phyloP scores from a whole-genome alignment of 92 coral and sea anemone species.

The Palythoa grandis region DNA sequence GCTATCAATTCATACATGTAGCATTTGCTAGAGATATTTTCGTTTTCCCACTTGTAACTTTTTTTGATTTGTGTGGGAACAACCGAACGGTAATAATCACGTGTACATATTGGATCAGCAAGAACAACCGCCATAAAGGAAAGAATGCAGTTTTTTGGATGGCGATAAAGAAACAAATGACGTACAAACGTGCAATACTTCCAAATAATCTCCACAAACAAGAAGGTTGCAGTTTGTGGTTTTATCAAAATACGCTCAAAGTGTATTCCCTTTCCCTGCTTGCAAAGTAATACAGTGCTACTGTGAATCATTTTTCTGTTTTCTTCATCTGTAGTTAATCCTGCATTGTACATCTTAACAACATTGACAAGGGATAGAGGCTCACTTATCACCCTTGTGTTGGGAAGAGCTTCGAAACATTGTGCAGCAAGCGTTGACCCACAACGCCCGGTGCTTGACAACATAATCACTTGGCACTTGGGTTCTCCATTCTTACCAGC shows the following conservation, averaged over 20 bases:
- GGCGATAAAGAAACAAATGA: neutral
- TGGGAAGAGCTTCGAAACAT: too few species aligned
- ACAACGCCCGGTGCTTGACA: too few species aligned
- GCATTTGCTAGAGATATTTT: neutral
- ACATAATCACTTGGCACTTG: too few species aligned
- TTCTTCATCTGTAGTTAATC: neutral
- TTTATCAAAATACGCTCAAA: conserved; percentile 5
- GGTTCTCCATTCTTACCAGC: too few species aligned
- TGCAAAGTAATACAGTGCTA: conserved; percentile 3
- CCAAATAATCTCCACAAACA: neutral
- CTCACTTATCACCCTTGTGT: neutral
- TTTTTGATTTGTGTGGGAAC: neutral
- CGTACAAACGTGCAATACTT: neutral
- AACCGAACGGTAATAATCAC: neutral
- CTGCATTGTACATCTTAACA: neutral
- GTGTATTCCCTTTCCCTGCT: neutral
- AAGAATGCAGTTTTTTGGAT: neutral
- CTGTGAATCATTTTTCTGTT: conserved; percentile 4
- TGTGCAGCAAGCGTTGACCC: too few species aligned
- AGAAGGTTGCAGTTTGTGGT: neutral
- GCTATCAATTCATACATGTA: neutral
- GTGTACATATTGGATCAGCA: neutral
- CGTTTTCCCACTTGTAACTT: neutral
- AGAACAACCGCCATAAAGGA: neutral
- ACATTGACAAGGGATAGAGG: conserved; percentile 2